These are phyloP conservation scores for Amblyjoppa proteus DNA, from an alignment of 2,888 invertebrate genomes.

Conservation along the genomic window DNA sequence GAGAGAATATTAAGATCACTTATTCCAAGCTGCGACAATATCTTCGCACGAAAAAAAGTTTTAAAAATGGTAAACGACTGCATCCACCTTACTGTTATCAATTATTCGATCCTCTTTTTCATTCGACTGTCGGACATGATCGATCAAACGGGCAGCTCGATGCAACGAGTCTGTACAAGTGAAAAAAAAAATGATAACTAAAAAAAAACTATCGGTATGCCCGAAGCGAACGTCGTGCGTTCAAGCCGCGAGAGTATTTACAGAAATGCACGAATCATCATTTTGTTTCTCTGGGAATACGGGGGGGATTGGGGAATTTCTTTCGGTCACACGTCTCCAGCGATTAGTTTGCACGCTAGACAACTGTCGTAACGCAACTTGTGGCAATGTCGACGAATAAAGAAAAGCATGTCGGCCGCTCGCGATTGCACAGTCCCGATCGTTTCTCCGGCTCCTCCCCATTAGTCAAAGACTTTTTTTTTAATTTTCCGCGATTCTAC, in stretches of 20 bases:
- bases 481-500: slow-evolving; percentile 71
- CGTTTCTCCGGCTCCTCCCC: slow-evolving; percentile 30
- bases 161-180: not conserved
- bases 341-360: slow-evolving; percentile 53
- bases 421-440: slow-evolving; percentile 30
- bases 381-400: slow-evolving; percentile 49
- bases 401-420: slow-evolving; percentile 30
- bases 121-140: not conserved
- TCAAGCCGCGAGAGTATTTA: slow-evolving; percentile 8
- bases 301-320: slow-evolving; percentile 34
- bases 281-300: slow-evolving; percentile 16
- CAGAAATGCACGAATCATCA: not conserved
- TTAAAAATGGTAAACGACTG: not conserved
- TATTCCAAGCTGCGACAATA: not conserved
- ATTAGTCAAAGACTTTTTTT: slow-evolving; percentile 46
- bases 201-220: slow-evolving; percentile 8
- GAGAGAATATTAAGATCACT: not conserved
- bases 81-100: slow-evolving; percentile 2
- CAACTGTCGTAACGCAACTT: slow-evolving; percentile 53
- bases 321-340: slow-evolving; percentile 47
- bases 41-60: not conserved
- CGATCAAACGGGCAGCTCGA: slow-evolving; percentile 16
- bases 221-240: slow-evolving; percentile 25
- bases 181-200: not conserved
- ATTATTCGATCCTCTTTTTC: slow-evolving; percentile 13